Percentiles rank a stretch among this genome's conserved stretches.
Conservation (phyloP, 2,113 vertebrate genomes). For the cattle (Bos taurus) region ARS-UCD2.0 NC_037333.1:31407501-31408000, state of each 20-base stretch:
- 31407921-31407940: slow-evolving; percentile 80
- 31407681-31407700: not conserved
- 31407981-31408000: slow-evolving; percentile 66
- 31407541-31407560: not conserved
- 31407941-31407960: slow-evolving; percentile 73
- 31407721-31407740: not conserved
- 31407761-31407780: not conserved
- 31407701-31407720: not conserved
- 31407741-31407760: not conserved
- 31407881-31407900: not conserved
- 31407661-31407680: not conserved
- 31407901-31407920: slow-evolving; percentile 75
- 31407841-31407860: slow-evolving; percentile 26
- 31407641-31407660: not conserved
- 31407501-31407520: not conserved
- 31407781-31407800: not conserved
- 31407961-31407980: slow-evolving; percentile 72
- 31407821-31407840: not conserved
- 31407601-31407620: not conserved
- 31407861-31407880: slow-evolving; percentile 54
- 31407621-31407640: not conserved
- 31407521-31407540: not conserved
- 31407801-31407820: not conserved
- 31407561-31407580: too few species aligned
- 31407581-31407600: too few species aligned